Evolutionary conservation across 2,888 invertebrate species (phyloP), one percentile per base, ranked within the genome.

Genomic region (Rutpela maculata): DNA sequence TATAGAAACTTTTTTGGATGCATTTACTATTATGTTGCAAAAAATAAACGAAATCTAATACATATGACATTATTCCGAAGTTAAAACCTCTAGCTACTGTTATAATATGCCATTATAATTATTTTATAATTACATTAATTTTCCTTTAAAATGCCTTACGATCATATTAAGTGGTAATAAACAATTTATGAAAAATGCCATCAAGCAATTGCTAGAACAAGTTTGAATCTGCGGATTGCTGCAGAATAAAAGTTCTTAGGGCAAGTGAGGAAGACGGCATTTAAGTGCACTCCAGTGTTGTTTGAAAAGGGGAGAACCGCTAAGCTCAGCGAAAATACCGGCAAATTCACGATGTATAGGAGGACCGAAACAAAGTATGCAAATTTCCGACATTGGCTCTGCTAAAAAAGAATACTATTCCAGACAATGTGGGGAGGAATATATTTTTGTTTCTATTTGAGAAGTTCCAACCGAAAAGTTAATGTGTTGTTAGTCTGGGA

Each of bases 271-370:
- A 75, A 67, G 78, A 78, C 78, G 72, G 70, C 72, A 75, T 80
- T 80, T 81, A 80, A 83, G 83, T 81, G 82, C 82, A 81, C 82
- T 83, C 77, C 79, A 77, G 77, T 80, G 82, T 82, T 80, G 80
- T 81, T 82, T 70, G 80, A 76, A 78, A 80, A 75, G 80, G 75
- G 60, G 74, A 80, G 50, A 78, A 76, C 75, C 78, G 80, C 79
- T 72, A 77, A 77, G 78, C 78, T 78, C 80, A 81, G 83, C 81
- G 80, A 82, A 83, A 82, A 81, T 78, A 80, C 80, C 76, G 75
- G 76, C 68, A 76, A 80, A 79, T 79, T 78, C 75, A 56, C 75
- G 72, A 76, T 76, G 79, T 78, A 78, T 72, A 75, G 79, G 78
- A 80, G 76, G 79, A 76, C 71, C 78, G 79, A 77, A 76, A 80